Conservation (phyloP, 2,888 invertebrate species). For the Hypomecis atomaria region DNA sequence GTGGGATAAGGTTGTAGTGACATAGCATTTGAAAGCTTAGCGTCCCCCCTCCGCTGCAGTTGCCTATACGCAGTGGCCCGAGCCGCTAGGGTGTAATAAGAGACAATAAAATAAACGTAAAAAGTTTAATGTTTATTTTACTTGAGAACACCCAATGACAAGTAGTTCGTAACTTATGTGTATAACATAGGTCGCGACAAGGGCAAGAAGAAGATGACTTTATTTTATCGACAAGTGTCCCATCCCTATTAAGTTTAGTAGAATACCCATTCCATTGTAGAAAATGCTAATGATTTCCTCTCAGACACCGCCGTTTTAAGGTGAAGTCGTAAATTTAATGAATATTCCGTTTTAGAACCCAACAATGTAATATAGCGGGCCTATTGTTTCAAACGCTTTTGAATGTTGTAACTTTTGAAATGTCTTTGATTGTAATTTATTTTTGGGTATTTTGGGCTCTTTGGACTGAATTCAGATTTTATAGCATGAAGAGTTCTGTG, state of each 20-base stretch:
- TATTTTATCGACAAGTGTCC: constrained; percentile 24
- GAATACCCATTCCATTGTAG: constrained; percentile 68
- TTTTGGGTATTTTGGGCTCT: constrained; percentile 21
- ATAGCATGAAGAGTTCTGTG: background rate
- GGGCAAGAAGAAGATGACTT: no score
- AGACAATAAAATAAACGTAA: no score
- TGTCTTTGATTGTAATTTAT: constrained; percentile 37
- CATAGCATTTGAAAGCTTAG: no score
- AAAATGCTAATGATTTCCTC: constrained; percentile 80
- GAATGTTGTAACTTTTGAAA: constrained; percentile 36
- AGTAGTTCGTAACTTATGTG: no score
- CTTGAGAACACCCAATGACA: no score
- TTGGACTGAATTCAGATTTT: background rate
- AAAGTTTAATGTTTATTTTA: no score
- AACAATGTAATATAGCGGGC: constrained; percentile 40
- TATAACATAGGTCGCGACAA: no score
- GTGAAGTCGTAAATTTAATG: constrained; percentile 63
- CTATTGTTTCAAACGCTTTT: constrained; percentile 39
- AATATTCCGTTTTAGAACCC: constrained; percentile 59
- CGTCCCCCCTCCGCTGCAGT: no score
- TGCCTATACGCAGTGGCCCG: no score
- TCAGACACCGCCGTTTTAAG: constrained; percentile 65
- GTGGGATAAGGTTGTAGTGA: no score
- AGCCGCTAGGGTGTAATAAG: no score
- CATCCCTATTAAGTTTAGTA: constrained; percentile 57